Conservation (phyloP, 1,140 invertebrate genomes). For the Lepidotrigona ventralis region DNA sequence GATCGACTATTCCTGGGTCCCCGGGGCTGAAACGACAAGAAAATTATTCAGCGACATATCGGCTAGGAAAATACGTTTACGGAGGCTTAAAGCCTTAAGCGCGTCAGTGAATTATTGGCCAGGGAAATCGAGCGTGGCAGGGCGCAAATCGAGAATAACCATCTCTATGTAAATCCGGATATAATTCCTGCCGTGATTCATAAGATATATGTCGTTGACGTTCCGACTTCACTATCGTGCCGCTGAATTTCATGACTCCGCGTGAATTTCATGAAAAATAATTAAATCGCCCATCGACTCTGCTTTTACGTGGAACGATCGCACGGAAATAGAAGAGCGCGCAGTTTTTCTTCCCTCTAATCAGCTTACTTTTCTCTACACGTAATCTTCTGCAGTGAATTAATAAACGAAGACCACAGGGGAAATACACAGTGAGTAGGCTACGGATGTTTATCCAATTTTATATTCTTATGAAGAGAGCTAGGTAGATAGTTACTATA, state of each 20-base stretch:
- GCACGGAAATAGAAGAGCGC: background rate
- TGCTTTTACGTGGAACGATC: background rate
- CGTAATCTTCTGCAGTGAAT: background rate
- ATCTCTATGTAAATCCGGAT: slow-evolving; percentile 50
- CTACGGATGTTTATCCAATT: no score
- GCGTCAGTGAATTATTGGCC: slow-evolving; percentile 45
- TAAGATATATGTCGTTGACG: slow-evolving; percentile 49
- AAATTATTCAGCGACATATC: slow-evolving; percentile 53
- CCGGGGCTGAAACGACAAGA: slow-evolving; percentile 11
- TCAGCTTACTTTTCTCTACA: background rate
- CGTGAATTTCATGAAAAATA: slow-evolving; percentile 37
- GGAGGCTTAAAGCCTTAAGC: slow-evolving; percentile 44
- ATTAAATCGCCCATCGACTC: background rate
- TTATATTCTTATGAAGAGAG: no score
- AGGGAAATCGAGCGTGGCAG: slow-evolving; percentile 46
- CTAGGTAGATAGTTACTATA: no score
- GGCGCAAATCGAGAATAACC: slow-evolving; percentile 54
- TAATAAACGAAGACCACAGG: background rate
- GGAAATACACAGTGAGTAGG: background rate
- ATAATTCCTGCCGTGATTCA: slow-evolving; percentile 44
- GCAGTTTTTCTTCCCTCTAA: background rate
- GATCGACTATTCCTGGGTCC: slow-evolving; percentile 9
- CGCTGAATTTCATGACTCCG: slow-evolving; percentile 40
- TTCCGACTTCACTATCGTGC: slow-evolving; percentile 14
- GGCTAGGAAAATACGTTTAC: slow-evolving; percentile 49